Base-by-base conservation (phyloP, 2,113 vertebrate species). In the Rhadina sibilatrix region DNA sequence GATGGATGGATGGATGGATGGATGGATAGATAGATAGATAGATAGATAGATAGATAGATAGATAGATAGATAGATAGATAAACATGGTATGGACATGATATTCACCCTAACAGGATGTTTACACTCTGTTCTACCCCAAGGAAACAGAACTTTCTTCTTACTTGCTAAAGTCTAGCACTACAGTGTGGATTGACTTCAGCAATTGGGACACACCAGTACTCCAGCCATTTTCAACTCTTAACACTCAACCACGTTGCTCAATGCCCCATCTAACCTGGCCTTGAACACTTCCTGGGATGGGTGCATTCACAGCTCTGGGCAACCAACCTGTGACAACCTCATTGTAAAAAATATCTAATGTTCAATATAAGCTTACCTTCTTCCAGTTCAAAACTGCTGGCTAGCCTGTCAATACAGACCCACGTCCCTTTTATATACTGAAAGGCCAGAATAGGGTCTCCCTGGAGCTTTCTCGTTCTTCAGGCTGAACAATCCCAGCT, bases 1-100 rank as follows among this genome's bases (percentile, higher is more conserved):
- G 33, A 11, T 35, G 11, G 25, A 24, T 77, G 21, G 25, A 20
- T 7, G 24, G 15, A 4, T n/a, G n/a, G 37, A 38, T 38, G 37
- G 37, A 38, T 38, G 37, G 37, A 38, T 38, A 38, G 20, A 15
- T 3, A n/a, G 20, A 15, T 3, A n/a, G 37, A 38, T 38, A 10
- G 37, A 38, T 38, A 38, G n/a, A n/a, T n/a, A n/a, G n/a, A n/a
- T n/a, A n/a, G n/a, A n/a, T n/a, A n/a, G n/a, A n/a, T 20, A 3
- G 22, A 5, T 21, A 19, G 35, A 17, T 8, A 17, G 25, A 11
- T 11, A 8, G 25, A 14, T 24, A 33, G 20, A 15, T 3, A n/a
- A 44, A 53, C 0, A 2, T 46, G 40, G 35, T 42, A 25, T 7
- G 12, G 14, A 65, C 4, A 11, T 49, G 23, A 27, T 5, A 3